Percentiles rank a stretch among this genome's conserved stretches.
phyloP scores from a whole-genome alignment of 2,113 vertebrate genomes.

The Anguilla japonica region DNA sequence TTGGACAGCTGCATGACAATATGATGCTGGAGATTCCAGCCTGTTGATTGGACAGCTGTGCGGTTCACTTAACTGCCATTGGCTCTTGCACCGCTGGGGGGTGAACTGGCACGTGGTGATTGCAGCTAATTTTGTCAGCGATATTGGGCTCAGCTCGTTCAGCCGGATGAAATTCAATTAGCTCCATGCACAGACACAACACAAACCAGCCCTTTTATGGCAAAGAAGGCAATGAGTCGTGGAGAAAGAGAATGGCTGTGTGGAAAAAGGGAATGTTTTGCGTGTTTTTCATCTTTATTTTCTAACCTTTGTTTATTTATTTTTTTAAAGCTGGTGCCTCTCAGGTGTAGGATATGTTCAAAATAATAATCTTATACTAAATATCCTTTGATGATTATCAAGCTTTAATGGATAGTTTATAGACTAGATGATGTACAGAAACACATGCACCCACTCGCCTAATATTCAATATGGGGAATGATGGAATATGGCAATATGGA shows the following conservation, averaged over 20 bases:
- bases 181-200: neutral
- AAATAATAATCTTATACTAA: too few relatives aligned
- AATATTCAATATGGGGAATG: neutral
- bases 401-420: too few relatives aligned
- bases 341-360: too few relatives aligned
- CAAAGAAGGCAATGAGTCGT: neutral
- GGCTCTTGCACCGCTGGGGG: neutral
- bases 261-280: neutral
- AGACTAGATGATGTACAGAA: too few relatives aligned
- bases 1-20: neutral
- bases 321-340: neutral
- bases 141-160: neutral
- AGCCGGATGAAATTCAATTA: constrained; percentile 2
- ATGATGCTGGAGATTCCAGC: neutral
- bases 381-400: too few relatives aligned
- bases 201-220: neutral
- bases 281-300: neutral
- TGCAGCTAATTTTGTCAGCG: neutral
- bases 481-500: too few relatives aligned
- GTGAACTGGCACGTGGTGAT: neutral
- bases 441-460: too few relatives aligned
- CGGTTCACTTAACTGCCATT: neutral
- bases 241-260: neutral
- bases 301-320: neutral
- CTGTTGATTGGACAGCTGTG: neutral